Evolutionary conservation across 2,888 invertebrate genomes (phyloP).

Genomic region (Diabrotica balteata): DNA sequence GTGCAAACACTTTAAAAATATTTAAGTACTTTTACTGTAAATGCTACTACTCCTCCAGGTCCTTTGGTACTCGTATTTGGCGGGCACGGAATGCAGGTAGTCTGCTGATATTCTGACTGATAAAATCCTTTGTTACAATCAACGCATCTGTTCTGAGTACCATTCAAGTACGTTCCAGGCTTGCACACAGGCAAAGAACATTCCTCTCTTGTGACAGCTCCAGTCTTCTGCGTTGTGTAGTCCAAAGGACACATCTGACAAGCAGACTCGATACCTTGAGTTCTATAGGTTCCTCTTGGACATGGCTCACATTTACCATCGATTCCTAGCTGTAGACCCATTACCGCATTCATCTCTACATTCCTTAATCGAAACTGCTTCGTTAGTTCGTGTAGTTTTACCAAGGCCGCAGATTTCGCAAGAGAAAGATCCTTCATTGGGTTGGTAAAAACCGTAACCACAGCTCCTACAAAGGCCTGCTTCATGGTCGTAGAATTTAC

Average conservation of each 20-base stretch:
- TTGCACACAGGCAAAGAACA: slow-evolving; percentile 91
- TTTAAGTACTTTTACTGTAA: too few relatives aligned
- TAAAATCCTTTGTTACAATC: slow-evolving; percentile 90
- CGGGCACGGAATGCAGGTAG: slow-evolving; percentile 85
- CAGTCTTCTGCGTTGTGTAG: slow-evolving; percentile 86
- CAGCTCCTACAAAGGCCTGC: slow-evolving; percentile 90
- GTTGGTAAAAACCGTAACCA: slow-evolving; percentile 93
- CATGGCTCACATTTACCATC: slow-evolving; percentile 94
- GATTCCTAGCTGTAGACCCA: slow-evolving; percentile 82
- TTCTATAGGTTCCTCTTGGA: slow-evolving; percentile 74
- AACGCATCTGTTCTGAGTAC: slow-evolving; percentile 83
- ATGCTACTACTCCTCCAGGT: slow-evolving; percentile 74
- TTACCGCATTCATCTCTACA: slow-evolving; percentile 90
- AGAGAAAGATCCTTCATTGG: slow-evolving; percentile 87
- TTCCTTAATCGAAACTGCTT: slow-evolving; percentile 86
- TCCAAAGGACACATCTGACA: slow-evolving; percentile 89
- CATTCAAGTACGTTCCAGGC: slow-evolving; percentile 85
- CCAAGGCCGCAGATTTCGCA: slow-evolving; percentile 89
- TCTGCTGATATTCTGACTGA: slow-evolving; percentile 88
- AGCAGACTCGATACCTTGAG: slow-evolving; percentile 80
- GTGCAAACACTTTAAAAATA: too few relatives aligned
- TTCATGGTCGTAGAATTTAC: slow-evolving; percentile 91
- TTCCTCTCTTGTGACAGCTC: slow-evolving; percentile 85
- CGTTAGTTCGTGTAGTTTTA: slow-evolving; percentile 89
- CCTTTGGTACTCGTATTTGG: slow-evolving; percentile 89